Base-by-base conservation (phyloP, 2,888 invertebrate species). In the Lacanobia wlatinum region DNA sequence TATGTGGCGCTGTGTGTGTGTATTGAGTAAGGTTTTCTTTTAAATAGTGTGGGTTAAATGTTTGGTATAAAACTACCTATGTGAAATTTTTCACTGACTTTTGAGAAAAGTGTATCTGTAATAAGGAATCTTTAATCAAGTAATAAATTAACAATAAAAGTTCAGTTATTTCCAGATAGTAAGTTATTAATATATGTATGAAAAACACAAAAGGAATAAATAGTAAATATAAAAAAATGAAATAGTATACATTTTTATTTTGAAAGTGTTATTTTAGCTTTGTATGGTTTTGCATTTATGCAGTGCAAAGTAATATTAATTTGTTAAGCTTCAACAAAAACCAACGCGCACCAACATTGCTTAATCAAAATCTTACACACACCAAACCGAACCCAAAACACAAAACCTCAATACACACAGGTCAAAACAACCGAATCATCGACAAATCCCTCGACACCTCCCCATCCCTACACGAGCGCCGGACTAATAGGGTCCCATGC, bases 401-500 rank as follows among this genome's bases (percentile, higher is more conserved):
- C 62, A 60, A 73, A 64, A 67, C 63, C 63, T 40, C 50, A 60
- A 68, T 14, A 46, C 52, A 65, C 59, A 52, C 28, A 69, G 34
- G 12, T 28, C 53, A 46, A 58, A 61, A 53, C 68, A 62, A 18
- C 38, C 6, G 46, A 48, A 74, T 56, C 80, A 85, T 87, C 84
- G 87, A 88, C 72, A 80, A 67, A 46, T 82, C 80, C 79, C 78
- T 77, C 60, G 83, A 80, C 53, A 59, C n/a, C 40, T 46, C 66
- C 80, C 66, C 89, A 70, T 79, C 90, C 73, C 90, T 91, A 86
- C 72, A 83, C 86, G 83, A 8, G 84, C 86, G 88, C 63, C 50
- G 60, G 28, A 86, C 90, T 92, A 92, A 92, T 91, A 92, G 91
- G 91, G 89, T 88, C 90, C 89, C 90, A 91, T 90, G 89, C 89